A percentile compares a stretch with the other conserved stretches of the same genome.
Evolutionary conservation across 2,113 vertebrate species (phyloP).

Genomic region (human): GRCh38 chr11:120921001-120921500

Average conservation of each 20-base stretch:
- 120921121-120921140: background rate
- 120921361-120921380: background rate
- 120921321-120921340: background rate
- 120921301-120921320: background rate
- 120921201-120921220: background rate
- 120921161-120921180: constrained; percentile 3
- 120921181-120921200: background rate
- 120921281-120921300: background rate
- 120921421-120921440: background rate
- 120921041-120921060: background rate
- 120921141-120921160: background rate
- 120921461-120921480: background rate
- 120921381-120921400: background rate
- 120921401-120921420: background rate
- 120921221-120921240: background rate
- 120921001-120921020: background rate
- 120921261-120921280: background rate
- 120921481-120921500: background rate
- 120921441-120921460: background rate
- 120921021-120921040: background rate
- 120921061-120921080: background rate
- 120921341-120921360: background rate
- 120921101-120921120: background rate
- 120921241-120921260: background rate
- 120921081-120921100: background rate